phyloP scores from a whole-genome alignment of 1,140 invertebrate genomes.

The Drosophila malerkotliana region DNA sequence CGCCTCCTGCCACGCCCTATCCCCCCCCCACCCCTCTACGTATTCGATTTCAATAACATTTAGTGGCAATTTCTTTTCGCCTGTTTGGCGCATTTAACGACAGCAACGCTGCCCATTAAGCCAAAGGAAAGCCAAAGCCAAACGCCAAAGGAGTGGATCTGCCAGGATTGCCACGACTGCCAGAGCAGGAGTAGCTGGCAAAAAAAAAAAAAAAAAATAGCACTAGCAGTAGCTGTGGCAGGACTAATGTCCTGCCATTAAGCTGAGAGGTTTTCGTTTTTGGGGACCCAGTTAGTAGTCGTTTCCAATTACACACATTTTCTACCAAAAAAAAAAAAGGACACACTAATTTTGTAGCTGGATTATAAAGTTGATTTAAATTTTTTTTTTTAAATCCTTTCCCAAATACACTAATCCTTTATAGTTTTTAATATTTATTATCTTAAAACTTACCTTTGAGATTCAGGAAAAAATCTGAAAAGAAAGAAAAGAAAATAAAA shows the following conservation, averaged over 20 bases:
- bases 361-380: neutral
- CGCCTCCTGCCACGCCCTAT: neutral
- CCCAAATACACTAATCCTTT: no score
- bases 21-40: slow-evolving; percentile 16
- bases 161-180: neutral
- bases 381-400: neutral
- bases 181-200: neutral
- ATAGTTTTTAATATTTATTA: no score
- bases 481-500: slow-evolving; percentile 20
- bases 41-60: slow-evolving; percentile 78
- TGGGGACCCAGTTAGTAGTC: neutral
- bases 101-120: slow-evolving; percentile 51
- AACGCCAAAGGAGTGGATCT: slow-evolving; percentile 22
- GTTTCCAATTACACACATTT: slow-evolving; percentile 52
- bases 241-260: slow-evolving; percentile 66
- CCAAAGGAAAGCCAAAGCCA: slow-evolving; percentile 21
- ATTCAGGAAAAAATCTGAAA: slow-evolving; percentile 19
- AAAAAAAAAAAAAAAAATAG: neutral
- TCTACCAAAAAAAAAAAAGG: slow-evolving; percentile 7
- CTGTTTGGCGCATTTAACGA: slow-evolving; percentile 65
- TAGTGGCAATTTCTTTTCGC: slow-evolving; percentile 71
- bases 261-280: slow-evolving; percentile 17
- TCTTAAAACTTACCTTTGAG: neutral
- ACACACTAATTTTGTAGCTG: slow-evolving; percentile 1
- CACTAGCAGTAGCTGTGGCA: slow-evolving; percentile 17